Percentiles rank a stretch among this genome's conserved stretches.
Evolutionary conservation across 2,888 invertebrate genomes (phyloP).

Genomic region (Tinea pellionella): DNA sequence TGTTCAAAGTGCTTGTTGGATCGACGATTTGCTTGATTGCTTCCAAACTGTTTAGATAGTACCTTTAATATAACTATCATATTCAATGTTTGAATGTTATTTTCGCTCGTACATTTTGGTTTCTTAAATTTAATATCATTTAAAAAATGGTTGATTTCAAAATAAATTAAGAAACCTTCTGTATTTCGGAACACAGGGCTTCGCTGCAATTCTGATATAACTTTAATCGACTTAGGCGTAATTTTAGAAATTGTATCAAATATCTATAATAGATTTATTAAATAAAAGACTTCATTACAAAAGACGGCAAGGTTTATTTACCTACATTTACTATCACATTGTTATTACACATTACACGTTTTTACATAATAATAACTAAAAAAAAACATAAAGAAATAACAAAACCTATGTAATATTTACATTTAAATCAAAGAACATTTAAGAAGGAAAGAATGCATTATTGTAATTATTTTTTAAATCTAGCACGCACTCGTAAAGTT

Average conservation of each 20-base stretch:
- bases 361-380: slow-evolving; percentile 16
- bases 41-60: slow-evolving; percentile 16
- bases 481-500: too few species aligned
- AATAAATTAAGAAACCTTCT: too few species aligned
- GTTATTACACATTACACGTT: slow-evolving; percentile 10
- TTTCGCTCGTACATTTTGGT: too few species aligned
- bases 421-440: neutral
- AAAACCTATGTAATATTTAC: neutral
- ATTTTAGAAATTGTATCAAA: too few species aligned
- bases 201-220: too few species aligned
- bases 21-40: slow-evolving; percentile 37
- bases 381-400: slow-evolving; percentile 7
- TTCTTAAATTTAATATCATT: too few species aligned
- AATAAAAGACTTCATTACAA: slow-evolving; percentile 4
- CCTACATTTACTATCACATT: slow-evolving; percentile 15
- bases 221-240: too few species aligned
- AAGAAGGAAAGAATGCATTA: too few species aligned
- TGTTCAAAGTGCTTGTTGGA: slow-evolving; percentile 50
- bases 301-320: slow-evolving; percentile 9
- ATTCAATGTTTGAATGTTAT: too few species aligned
- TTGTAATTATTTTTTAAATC: too few species aligned
- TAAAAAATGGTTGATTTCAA: too few species aligned
- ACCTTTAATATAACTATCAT: neutral
- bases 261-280: neutral
- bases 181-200: too few species aligned